phyloP scores from a whole-genome alignment of 2,113 vertebrate species.

The Noturus placidus region DNA sequence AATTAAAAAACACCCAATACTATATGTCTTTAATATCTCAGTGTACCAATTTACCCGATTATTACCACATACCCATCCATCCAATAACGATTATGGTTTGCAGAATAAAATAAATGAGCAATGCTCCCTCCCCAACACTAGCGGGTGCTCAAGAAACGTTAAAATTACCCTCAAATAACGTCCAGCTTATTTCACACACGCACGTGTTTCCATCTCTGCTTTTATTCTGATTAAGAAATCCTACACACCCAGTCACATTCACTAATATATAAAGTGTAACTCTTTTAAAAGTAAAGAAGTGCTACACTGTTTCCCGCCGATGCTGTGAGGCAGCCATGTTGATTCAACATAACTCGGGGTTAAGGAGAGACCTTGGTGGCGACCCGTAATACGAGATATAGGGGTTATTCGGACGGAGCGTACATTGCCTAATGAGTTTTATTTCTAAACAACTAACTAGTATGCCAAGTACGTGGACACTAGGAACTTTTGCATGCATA shows the following conservation, averaged over 20 bases:
- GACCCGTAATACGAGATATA: no score
- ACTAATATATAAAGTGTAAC: not conserved
- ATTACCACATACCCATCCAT: not conserved
- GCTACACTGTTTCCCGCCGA: not conserved
- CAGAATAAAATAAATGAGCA: not conserved
- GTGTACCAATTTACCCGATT: not conserved
- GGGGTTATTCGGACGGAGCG: no score
- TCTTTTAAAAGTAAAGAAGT: not conserved
- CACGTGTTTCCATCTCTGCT: not conserved
- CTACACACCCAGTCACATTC: not conserved
- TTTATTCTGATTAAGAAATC: not conserved
- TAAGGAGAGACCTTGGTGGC: no score
- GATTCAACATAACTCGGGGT: not conserved
- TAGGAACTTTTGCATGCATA: not conserved
- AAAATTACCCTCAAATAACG: not conserved
- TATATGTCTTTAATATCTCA: not conserved
- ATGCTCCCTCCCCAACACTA: not conserved
- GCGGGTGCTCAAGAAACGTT: no score
- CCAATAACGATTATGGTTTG: not conserved
- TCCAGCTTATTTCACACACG: not conserved
- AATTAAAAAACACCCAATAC: not conserved
- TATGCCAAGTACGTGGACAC: not conserved
- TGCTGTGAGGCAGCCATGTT: not conserved
- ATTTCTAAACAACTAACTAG: not conserved
- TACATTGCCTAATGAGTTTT: not conserved